Evolutionary conservation across 2,888 invertebrate species (phyloP).

Genomic region (Amblyjoppa proteus): DNA sequence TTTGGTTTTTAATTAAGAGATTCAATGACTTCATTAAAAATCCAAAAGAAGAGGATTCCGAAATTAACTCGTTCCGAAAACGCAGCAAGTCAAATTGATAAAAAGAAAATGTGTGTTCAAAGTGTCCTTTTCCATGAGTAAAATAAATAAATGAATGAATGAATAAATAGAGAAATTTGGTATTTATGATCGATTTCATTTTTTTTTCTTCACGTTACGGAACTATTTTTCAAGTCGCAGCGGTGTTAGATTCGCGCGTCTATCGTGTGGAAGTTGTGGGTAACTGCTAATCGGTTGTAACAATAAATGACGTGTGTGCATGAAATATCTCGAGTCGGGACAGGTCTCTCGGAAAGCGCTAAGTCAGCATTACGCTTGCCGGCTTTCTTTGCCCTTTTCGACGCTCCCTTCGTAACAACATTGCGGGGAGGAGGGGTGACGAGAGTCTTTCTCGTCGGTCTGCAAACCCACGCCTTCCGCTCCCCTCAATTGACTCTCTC

Average conservation of each 20-base stretch:
- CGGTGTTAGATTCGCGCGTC: not conserved
- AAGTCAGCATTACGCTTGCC: slow-evolving; percentile 10
- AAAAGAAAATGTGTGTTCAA: not conserved
- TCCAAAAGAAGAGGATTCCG: no score
- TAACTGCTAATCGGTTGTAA: slow-evolving; percentile 46
- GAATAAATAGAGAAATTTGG: not conserved
- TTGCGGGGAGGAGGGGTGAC: not conserved
- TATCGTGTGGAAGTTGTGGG: slow-evolving; percentile 32
- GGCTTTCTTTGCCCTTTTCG: slow-evolving; percentile 50
- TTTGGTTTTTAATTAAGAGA: no score
- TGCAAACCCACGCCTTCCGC: slow-evolving; percentile 80
- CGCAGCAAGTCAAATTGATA: no score
- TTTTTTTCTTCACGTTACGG: slow-evolving; percentile 30
- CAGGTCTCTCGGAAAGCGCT: not conserved
- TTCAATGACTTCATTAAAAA: no score
- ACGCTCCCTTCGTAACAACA: slow-evolving; percentile 38
- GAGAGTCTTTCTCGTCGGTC: slow-evolving; percentile 19
- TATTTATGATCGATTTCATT: not conserved
- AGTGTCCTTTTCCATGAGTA: not conserved
- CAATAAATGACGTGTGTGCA: slow-evolving; percentile 49
- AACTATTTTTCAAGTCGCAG: slow-evolving; percentile 18
- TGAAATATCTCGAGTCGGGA: slow-evolving; percentile 16
- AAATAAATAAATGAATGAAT: not conserved
- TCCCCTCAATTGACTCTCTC: slow-evolving; percentile 73
- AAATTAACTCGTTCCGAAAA: no score